A percentile compares a stretch with the other conserved stretches of the same genome.
Conservation (phyloP, 2,797 vertebrate genomes). For the Chlorospingus semifuscus region DNA sequence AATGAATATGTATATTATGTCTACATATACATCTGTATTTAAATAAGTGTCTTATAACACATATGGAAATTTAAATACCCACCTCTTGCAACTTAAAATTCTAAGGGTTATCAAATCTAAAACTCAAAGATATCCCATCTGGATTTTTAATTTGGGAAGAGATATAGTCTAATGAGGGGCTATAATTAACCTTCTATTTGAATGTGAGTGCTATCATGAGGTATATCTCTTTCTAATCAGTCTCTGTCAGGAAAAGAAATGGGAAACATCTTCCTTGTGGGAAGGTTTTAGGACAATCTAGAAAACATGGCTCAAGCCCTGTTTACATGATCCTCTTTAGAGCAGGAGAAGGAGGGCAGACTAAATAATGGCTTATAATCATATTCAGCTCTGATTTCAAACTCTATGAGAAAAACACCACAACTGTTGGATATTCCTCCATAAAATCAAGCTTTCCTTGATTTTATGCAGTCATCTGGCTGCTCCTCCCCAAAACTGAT, state of each 20-base stretch:
- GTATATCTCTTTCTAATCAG: background rate
- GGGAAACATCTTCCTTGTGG: background rate
- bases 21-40: background rate
- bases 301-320: background rate
- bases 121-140: background rate
- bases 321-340: background rate
- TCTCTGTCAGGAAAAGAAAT: background rate
- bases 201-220: background rate
- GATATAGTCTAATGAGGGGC: background rate
- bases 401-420: background rate
- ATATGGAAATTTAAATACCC: background rate
- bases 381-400: background rate
- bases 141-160: background rate
- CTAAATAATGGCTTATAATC: background rate
- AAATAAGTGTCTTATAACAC: background rate
- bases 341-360: background rate
- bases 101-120: background rate
- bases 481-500: background rate
- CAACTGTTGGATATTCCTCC: background rate
- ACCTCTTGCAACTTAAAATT: background rate
- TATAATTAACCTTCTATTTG: background rate
- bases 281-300: background rate
- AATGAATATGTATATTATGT: background rate
- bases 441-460: too few species aligned
- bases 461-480: background rate